phyloP scores from a whole-genome alignment of 2,888 invertebrate species.

The Ommatoiulus sabulosus region DNA sequence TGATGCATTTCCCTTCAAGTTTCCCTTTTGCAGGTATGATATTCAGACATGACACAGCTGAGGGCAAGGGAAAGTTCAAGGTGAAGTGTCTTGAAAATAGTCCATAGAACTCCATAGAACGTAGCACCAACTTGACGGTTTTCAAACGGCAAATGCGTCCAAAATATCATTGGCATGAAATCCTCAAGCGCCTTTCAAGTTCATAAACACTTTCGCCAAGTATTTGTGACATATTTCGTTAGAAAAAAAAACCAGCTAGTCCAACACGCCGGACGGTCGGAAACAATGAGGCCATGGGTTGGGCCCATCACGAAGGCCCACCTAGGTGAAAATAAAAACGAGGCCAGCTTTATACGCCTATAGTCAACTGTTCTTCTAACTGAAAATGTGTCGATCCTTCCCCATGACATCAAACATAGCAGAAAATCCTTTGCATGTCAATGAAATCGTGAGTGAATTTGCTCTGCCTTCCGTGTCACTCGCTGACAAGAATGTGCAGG shows the following conservation, averaged over 20 bases:
- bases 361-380: background rate
- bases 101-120: too few species aligned
- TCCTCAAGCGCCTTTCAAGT: background rate
- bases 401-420: background rate
- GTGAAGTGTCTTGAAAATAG: too few species aligned
- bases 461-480: background rate
- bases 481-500: background rate
- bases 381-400: slow-evolving; percentile 25
- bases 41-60: too few species aligned
- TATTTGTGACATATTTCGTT: background rate
- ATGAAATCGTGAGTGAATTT: slow-evolving; percentile 14
- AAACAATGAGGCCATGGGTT: slow-evolving; percentile 41
- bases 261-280: background rate
- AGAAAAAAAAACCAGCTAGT: background rate
- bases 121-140: too few species aligned
- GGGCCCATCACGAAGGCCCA: slow-evolving; percentile 38
- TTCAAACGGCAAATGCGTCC: background rate
- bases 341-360: slow-evolving; percentile 38
- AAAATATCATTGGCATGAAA: background rate
- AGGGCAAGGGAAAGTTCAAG: too few species aligned
- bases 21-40: too few species aligned
- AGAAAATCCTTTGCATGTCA: slow-evolving; percentile 15
- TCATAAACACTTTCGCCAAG: background rate
- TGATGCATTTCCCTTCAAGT: too few species aligned
- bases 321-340: slow-evolving; percentile 24